Evolutionary conservation across 2,113 vertebrate genomes (phyloP), one percentile per base, ranked within the genome.

Genomic region (Myrmecophaga tridactyla): DNA sequence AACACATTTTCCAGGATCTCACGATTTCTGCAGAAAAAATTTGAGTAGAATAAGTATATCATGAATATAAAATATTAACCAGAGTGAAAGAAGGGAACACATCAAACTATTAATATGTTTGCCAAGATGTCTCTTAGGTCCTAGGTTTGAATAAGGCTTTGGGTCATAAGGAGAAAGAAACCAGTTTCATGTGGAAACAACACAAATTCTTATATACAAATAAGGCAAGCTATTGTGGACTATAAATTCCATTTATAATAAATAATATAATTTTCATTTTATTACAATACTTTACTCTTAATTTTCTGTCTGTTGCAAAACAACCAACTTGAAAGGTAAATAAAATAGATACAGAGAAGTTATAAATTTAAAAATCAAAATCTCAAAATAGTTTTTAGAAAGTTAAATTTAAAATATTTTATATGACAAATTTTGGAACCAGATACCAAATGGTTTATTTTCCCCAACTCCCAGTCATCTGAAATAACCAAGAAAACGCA

Each of bases 1-100:
- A 99, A 98, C 81, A 99, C 98, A 0, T 99, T 99, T 98, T 99
- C 99, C 89, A 99, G 97, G 96, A 99, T 99, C 98, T 99, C 99
- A 15, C 99, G 99, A 98, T 99, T 99, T 98, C 99, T 99, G 98
- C 41, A 96, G 73, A n/a, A 41, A 58, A 96, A 41, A 48, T 41
- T 86, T 43, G 25, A 86, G 34, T 69, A 51, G 7, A 86, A 1
- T 78, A 77, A 93, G 27, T 81, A 41, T 39, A 88, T 69, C 4
- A 53, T 89, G 31, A 96, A 20, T 63, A 41, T 6, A 77, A 92
- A 51, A 90, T 92, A 92, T n/a, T 65, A 82, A 89, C 18, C 77
- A 92, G 53, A 85, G 4, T 83, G 3, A 51, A 80, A 60, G 77
- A 60, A 53, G 20, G 25, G 18, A 93, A 69, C 53, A 77, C 7